These are phyloP conservation scores for Papilio dardanus DNA, from an alignment of 1,140 invertebrate species.

Conservation along the genomic window DNA sequence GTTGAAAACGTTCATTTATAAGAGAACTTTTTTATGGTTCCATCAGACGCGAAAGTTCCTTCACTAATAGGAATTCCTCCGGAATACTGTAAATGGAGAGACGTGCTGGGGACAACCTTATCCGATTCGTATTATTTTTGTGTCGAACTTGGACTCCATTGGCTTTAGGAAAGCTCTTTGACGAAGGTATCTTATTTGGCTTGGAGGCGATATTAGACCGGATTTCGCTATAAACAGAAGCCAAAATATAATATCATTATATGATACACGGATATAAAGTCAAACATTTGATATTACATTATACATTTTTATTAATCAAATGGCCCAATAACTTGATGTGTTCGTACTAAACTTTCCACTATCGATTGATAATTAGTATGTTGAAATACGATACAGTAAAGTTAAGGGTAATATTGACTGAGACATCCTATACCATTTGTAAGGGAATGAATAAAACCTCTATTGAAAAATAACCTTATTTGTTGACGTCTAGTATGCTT, in stretches of 20 bases:
- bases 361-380: background rate
- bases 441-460: slow-evolving; percentile 65
- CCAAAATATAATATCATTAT: background rate
- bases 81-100: slow-evolving; percentile 77
- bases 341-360: too few species aligned
- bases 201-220: slow-evolving; percentile 46
- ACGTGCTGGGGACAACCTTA: slow-evolving; percentile 67
- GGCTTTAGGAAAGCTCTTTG: slow-evolving; percentile 71
- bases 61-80: slow-evolving; percentile 77
- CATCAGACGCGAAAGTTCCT: slow-evolving; percentile 70
- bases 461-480: slow-evolving; percentile 79
- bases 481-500: slow-evolving; percentile 77
- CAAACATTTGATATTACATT: background rate
- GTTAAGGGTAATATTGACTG: slow-evolving; percentile 43
- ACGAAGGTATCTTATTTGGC: slow-evolving; percentile 58
- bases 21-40: slow-evolving; percentile 75
- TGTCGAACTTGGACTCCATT: slow-evolving; percentile 61
- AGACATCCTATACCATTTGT: slow-evolving; percentile 49
- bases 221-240: slow-evolving; percentile 39
- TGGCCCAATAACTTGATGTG: background rate
- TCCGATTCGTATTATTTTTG: slow-evolving; percentile 67
- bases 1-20: slow-evolving; percentile 73
- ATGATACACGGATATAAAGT: background rate
- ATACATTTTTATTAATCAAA: background rate
- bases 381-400: background rate